Conservation (phyloP, 2,797 vertebrate species). For the Leptoclinus maculatus region DNA sequence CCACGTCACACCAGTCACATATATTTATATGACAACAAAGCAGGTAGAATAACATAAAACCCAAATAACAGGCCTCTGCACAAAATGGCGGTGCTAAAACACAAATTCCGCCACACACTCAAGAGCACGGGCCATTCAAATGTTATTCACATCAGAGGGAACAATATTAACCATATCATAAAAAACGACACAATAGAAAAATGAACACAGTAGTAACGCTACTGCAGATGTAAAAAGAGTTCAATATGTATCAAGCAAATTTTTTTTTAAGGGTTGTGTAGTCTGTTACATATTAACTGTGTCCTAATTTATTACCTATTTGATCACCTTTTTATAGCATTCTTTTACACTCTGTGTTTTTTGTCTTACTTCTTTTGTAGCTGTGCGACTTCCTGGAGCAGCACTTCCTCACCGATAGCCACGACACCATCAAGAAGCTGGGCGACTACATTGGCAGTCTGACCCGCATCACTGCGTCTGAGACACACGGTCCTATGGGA, state of each 20-base stretch:
- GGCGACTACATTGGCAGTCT: conserved; percentile 81
- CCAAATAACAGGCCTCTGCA: no score
- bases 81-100: no score
- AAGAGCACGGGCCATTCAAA: no score
- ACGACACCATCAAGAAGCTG: conserved; percentile 82
- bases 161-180: no score
- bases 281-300: neutral
- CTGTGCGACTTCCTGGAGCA: conserved; percentile 83
- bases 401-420: conserved; percentile 80
- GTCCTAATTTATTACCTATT: neutral
- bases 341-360: neutral
- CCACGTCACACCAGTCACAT: no score
- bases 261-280: neutral
- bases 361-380: conserved; percentile 56
- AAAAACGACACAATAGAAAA: no score
- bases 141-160: no score
- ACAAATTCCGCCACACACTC: no score
- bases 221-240: neutral
- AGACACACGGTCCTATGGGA: conserved; percentile 75
- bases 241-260: neutral
- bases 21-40: no score
- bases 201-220: no score
- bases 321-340: neutral
- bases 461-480: conserved; percentile 68
- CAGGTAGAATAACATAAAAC: no score